Base-by-base conservation (phyloP, 2,888 invertebrate species). In the Tyria jacobaeae region DNA sequence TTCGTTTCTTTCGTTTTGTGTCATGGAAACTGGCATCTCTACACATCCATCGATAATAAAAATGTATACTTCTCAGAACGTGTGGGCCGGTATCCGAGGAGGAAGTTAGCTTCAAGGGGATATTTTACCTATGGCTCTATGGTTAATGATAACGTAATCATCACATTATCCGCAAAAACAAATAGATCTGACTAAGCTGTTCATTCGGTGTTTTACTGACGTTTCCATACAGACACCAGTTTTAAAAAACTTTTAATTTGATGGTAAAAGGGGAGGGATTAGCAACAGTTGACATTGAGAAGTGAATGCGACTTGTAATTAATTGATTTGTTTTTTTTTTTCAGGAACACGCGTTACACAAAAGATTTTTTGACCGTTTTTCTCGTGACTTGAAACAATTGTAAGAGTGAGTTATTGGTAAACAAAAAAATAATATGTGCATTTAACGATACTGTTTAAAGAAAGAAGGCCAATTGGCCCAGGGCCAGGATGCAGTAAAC, bases 381-480 rank as follows among this genome's bases (percentile, higher is more conserved):
- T 84, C 78, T 79, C 66, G 44, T 62, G 53, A 68, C 60, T 68
- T 63, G 66, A 76, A 79, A 82, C 84, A 83, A 84, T 83, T 80
- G 81, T 76, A 73, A 66, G 64, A 64, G 80, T 82, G 78, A 87
- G 79, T 84, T 88, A 88, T 83, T 78, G 66, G 64, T 64, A 71
- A 57, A 71, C 69, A 79, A 80, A 78, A 77, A 80, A 83, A 81
- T 88, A 87, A 88, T 87, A 84, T 79, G 83, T 82, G 84, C 76
- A 83, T 85, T 88, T 86, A 86, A 85, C 79, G 82, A 80, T 76
- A 70, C 75, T 76, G 78, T 82, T 80, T 75, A 76, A 79, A 78
- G 80, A 82, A 85, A 83, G 84, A 83, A 82, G 84, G 91, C 89
- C 90, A 89, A 81, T 85, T 92, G 92, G 92, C 88, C 41, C 44